phyloP scores from a whole-genome alignment of 2,797 vertebrate species.

The Characodon lateralis region DNA sequence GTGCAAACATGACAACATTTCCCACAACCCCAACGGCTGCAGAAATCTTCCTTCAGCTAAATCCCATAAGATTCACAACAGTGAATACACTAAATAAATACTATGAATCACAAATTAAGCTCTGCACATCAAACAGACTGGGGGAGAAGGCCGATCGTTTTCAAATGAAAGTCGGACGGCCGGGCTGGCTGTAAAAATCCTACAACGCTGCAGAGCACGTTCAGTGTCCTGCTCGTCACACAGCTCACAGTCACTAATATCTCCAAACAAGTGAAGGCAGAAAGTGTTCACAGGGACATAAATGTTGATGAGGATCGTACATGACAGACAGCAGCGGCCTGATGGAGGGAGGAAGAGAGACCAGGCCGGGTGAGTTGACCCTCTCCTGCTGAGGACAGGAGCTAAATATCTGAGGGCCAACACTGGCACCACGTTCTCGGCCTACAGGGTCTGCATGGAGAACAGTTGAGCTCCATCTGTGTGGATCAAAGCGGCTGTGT shows the following conservation, averaged over 20 bases:
- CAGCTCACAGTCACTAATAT: constrained; percentile 17
- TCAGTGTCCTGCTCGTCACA: constrained; percentile 27
- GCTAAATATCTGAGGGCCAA: constrained; percentile 1
- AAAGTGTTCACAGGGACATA: constrained; percentile 37
- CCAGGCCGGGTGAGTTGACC: not conserved
- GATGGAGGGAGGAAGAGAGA: constrained; percentile 30
- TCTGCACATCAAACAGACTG: constrained; percentile 18
- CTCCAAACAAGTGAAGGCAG: constrained; percentile 15
- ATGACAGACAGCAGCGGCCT: constrained; percentile 58
- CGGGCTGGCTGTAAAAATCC: constrained; percentile 1
- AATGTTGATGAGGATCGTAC: constrained; percentile 68
- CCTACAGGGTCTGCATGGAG: constrained; percentile 12
- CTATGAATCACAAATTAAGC: constrained; percentile 29
- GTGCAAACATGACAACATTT: constrained; percentile 7
- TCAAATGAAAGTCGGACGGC: constrained; percentile 7
- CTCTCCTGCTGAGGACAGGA: not conserved
- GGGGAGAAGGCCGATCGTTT: not conserved
- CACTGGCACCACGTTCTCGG: not conserved
- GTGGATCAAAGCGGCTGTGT: constrained; percentile 6
- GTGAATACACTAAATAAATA: constrained; percentile 44
- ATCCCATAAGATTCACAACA: constrained; percentile 24
- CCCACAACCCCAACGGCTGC: not conserved
- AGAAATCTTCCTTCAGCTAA: constrained; percentile 23
- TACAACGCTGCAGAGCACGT: constrained; percentile 23
- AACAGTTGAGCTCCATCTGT: constrained; percentile 13